Base-by-base conservation (phyloP, 1,140 invertebrate species). In the Pissodes strobi region DNA sequence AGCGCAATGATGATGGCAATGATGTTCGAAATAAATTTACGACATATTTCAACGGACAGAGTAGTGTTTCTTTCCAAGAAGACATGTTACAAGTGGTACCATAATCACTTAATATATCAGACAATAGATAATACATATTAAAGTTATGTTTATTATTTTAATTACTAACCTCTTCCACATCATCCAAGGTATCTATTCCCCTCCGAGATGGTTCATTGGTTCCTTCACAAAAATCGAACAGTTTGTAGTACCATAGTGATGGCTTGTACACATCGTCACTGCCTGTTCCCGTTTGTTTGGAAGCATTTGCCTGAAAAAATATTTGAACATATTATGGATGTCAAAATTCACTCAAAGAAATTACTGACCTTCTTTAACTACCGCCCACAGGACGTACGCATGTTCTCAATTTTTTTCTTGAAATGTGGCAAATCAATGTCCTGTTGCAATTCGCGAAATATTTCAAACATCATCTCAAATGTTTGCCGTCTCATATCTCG, bases 401-500 rank as follows among this genome's bases (percentile, higher is more conserved):
- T 25, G 48, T 51, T 51, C 10, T 51, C 48, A 51, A 51, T 8
- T 51, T 51, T 51, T 51, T 51, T 51, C 21, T 51, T 51, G 17
- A 34, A 34, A 34, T 34, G 30, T 34, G 30, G 30, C 30, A 34
- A 34, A 34, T 34, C 30, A n/a, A 55, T 23, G 30, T 55, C 52
- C 13, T 38, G 8, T 55, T 55, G 5, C 8, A 55, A 39, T 55
- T 55, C 27, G 23, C 52, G 17, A 55, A 37, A 55, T 37, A 55
- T 37, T 23, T 55, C 52, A 18, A 37, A 55, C 52, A 38, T 10
- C 17, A 55, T 30, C 10, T 55, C 34, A 30, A 55, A 38, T 9
- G 52, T 39, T 64, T 46, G 34, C 18, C 25, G 21, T 64, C 30
- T 25, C 27, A 60, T 63, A 34, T 62, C 38, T 63, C 46, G 23